Base-by-base conservation (phyloP, 2,888 invertebrate species). In the Apotomis betuletana region DNA sequence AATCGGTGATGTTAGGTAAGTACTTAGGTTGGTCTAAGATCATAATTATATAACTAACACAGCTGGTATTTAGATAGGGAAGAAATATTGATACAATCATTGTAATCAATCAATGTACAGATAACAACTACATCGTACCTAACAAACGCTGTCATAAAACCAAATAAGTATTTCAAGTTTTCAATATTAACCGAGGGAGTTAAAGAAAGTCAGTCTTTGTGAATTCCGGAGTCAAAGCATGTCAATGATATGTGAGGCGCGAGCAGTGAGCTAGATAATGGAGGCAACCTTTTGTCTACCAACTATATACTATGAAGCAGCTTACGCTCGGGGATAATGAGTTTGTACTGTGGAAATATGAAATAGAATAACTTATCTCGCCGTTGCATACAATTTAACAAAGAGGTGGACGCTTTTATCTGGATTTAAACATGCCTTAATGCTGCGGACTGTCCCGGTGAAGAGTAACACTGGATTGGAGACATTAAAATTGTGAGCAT, bases 221-320 rank as follows among this genome's bases (percentile, higher is more conserved):
- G 78, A 79, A 81, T 85, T 80, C 83, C 80, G 74, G 78, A 84
- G 82, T 77, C 79, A 80, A 78, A 80, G 67, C 70, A 80, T 83
- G 85, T 85, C 86, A 85, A 84, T 85, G 84, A 82, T 85, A 84
- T 80, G 83, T 82, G 83, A 83, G 81, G 78, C 82, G 80, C 80
- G 80, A 79, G 81, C 79, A 82, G 77, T 81, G 80, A 82, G 80
- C 78, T 78, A 82, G 81, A 84, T 87, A 87, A 87, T 87, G 79
- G 79, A 83, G 78, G 77, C 81, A 78, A 82, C 82, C 85, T 86
- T 89, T 87, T 88, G 87, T 87, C 80, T 80, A 75, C 78, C 77
- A 80, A 76, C 79, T 80, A 81, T 80, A 62, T 72, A 72, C 76
- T 75, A 74, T 75, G 78, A 76, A 81, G 79, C 79, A 79, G 77